These are phyloP conservation scores for Micromys minutus DNA, from an alignment of 2,113 vertebrate species.

Conservation along the genomic window DNA sequence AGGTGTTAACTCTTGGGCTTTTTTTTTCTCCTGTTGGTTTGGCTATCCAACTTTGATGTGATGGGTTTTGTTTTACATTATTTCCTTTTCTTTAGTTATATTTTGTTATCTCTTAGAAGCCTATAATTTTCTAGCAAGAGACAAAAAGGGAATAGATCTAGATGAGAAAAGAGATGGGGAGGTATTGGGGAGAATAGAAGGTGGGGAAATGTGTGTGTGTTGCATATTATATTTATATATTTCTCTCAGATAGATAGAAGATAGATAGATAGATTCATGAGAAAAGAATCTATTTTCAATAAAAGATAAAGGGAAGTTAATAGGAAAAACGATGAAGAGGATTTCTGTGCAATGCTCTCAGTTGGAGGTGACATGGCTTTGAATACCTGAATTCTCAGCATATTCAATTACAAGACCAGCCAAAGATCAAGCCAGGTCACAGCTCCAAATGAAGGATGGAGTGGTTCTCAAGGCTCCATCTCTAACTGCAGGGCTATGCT, in stretches of 20 bases:
- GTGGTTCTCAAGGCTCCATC: background rate
- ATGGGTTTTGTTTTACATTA: background rate
- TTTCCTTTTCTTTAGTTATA: background rate
- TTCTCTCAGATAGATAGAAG: too few relatives aligned
- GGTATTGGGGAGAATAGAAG: background rate
- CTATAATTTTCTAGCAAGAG: background rate
- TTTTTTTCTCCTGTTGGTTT: background rate
- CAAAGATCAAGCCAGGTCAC: background rate
- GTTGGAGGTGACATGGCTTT: background rate
- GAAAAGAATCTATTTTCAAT: background rate
- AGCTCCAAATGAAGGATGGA: background rate
- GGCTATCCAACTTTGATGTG: background rate
- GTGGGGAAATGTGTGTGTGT: too few relatives aligned
- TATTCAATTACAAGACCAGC: background rate
- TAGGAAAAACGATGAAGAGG: background rate
- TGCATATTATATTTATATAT: too few relatives aligned
- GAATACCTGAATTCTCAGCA: background rate
- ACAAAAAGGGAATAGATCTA: background rate
- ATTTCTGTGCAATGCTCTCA: too few relatives aligned
- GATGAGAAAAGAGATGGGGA: background rate
- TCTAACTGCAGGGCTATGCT: too few relatives aligned
- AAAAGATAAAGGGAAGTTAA: background rate
- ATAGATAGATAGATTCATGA: too few relatives aligned
- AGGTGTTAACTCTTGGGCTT: background rate
- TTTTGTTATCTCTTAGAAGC: background rate